Conservation (phyloP, 2,888 invertebrate genomes). For the Drosophila monieri region DNA sequence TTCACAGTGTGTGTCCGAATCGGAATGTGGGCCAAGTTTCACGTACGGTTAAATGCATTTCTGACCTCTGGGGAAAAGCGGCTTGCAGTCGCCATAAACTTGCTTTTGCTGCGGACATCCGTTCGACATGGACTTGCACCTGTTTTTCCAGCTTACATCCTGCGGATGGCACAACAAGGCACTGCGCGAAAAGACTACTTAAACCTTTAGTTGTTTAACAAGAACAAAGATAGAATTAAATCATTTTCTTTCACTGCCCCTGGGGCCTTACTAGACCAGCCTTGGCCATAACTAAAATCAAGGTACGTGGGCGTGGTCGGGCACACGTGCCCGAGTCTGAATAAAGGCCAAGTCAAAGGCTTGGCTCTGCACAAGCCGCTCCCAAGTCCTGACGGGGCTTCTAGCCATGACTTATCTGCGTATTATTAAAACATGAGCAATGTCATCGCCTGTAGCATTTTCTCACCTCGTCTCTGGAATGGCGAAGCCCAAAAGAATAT, state of each 20-base stretch:
- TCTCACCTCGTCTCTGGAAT: constrained; percentile 32
- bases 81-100: constrained; percentile 42
- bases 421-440: constrained; percentile 57
- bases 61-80: constrained; percentile 14
- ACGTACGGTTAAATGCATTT: constrained; percentile 21
- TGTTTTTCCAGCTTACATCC: constrained; percentile 29
- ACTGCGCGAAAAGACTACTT: constrained; percentile 8
- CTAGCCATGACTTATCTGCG: constrained; percentile 44
- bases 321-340: constrained; percentile 24
- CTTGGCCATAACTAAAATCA: constrained; percentile 42
- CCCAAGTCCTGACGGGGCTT: constrained; percentile 32
- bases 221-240: background rate
- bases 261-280: constrained; percentile 1
- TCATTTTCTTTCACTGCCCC: constrained; percentile 18
- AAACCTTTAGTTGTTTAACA: too few relatives aligned
- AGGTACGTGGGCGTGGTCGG: constrained; percentile 27
- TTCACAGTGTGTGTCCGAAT: constrained; percentile 10
- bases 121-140: constrained; percentile 41
- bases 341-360: constrained; percentile 47
- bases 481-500: constrained; percentile 7
- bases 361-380: constrained; percentile 37
- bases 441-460: constrained; percentile 39
- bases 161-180: constrained; percentile 4
- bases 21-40: constrained; percentile 35
- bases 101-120: constrained; percentile 29